Base-by-base conservation (phyloP, 2,888 invertebrate species). In the Drosophila borborema region DNA sequence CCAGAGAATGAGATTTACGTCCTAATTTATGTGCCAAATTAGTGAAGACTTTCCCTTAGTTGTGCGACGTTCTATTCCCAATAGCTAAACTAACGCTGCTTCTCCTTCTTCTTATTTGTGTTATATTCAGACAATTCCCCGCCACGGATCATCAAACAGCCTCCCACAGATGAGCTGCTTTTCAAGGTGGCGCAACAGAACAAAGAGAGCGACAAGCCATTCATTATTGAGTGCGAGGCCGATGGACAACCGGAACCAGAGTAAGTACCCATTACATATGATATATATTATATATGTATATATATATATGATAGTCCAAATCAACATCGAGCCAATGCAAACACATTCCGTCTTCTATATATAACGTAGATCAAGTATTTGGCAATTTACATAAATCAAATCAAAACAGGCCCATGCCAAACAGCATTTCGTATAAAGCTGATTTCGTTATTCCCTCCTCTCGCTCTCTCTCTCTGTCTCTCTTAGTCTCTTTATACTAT, bases 161-260 rank as follows among this genome's bases (percentile, higher is more conserved):
- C 98, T 51, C 97, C 97, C 56, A 96, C 96, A 71, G 97, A 98
- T 92, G 98, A 98, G 94, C 95, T 97, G 86, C 95, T 98, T 76
- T 98, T 98, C 93, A 97, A 98, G 95, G 98, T 98, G 81, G 97
- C 96, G 53, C 94, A 94, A 82, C 96, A 96, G 91, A 94, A 95
- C 62, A 96, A 96, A 81, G 98, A 98, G 94, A 97, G 96, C 91
- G 97, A 98, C 93, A 98, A 97, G 93, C 98, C 98, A 58, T 98
- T 98, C 94, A 96, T 98, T 90, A 97, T 99, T 82, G 98, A 98
- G 93, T 99, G 99, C 93, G 98, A 98, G 93, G 99, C 99, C 16
- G 97, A 97, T 92, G 99, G 98, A 84, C 97, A 98, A 93, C 99
- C 99, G 14, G 96, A 96, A 80, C 99, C 99, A 63, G 96, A 95